These are phyloP conservation scores for Hydroisotoma schaefferi DNA, from an alignment of 2,888 invertebrate genomes.

Conservation along the genomic window DNA sequence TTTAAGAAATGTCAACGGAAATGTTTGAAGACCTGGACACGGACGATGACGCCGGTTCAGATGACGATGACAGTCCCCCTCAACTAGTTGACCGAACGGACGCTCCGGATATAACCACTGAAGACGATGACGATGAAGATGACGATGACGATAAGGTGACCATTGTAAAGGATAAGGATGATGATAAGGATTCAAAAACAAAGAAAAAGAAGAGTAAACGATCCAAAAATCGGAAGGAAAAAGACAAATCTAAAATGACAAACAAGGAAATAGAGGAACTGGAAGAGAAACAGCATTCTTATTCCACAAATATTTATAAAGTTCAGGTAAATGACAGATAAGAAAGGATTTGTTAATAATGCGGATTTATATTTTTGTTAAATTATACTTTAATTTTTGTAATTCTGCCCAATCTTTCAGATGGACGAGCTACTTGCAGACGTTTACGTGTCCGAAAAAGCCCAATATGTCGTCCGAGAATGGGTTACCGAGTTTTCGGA, in stretches of 20 bases:
- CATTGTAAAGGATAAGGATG: slow-evolving; percentile 2
- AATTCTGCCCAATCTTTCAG: slow-evolving; percentile 14
- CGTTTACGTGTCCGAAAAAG: slow-evolving; percentile 17
- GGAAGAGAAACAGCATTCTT: slow-evolving; percentile 28
- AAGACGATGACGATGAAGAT: slow-evolving; percentile 4
- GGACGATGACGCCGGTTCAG: not conserved
- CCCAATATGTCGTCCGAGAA: slow-evolving; percentile 15
- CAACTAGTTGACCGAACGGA: no score
- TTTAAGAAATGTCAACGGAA: not conserved
- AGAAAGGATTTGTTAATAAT: no score
- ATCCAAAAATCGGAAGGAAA: slow-evolving; percentile 2
- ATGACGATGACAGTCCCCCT: not conserved
- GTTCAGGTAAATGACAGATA: slow-evolving; percentile 38
- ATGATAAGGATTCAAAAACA: not conserved
- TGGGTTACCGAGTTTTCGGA: no score
- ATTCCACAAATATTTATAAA: slow-evolving; percentile 36
- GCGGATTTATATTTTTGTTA: no score
- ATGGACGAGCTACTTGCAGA: slow-evolving; percentile 41
- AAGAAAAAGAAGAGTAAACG: slow-evolving; percentile 10
- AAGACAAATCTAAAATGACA: slow-evolving; percentile 13
- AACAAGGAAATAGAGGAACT: slow-evolving; percentile 29
- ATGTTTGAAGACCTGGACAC: not conserved
- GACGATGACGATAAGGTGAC: slow-evolving; percentile 5
- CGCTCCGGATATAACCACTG: not conserved
- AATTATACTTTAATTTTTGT: no score